Base-by-base conservation (phyloP, 2,113 vertebrate genomes). In the Nansenia antarctica region DNA sequence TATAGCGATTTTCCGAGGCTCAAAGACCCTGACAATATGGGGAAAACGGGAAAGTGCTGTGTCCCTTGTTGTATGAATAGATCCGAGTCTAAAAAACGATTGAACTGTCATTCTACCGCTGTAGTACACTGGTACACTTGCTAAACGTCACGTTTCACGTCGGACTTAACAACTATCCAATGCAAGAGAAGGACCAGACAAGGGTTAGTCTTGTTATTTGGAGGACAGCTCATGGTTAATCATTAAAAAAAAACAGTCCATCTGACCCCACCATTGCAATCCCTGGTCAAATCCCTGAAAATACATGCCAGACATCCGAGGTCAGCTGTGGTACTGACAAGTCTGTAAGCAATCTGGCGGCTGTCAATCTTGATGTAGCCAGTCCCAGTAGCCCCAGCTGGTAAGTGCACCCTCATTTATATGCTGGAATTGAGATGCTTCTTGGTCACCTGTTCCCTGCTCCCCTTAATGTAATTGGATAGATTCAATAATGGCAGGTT, bases 371-470 rank as follows among this genome's bases (percentile, higher is more conserved):
- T 81, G 32, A 85, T 82, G 82, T 65, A 49, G 55, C 62, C 69
- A 20, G 70, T 60, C 20, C 27, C 65, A 35, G 59, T 54, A 58
- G 81, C 70, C 85, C 35, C 89, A 91, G 83, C 88, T 91, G 89
- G 69, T 76, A 74, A 52, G 64, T 52, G 55, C 62, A 26, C 15
- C 72, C 72, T 79, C 81, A 89, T 86, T 89, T 83, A 73, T 55
- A 37, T 74, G 57, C 68, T 87, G 72, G 52, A 87, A 91, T 90
- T 87, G 87, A 85, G 62, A 67, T 59, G 77, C 81, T 20, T 76
- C 70, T 63, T 62, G 68, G 81, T 90, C 89, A 90, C 88, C 89
- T 89, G 89, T 87, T 81, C 82, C 81, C 86, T 67, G 67, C 77
- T 71, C 65, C 26, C 72, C 76, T 76, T 84, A 84, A 85, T 88